A percentile compares a stretch with the other conserved stretches of the same genome.
phyloP scores from a whole-genome alignment of 2,888 invertebrate species.

The Aporophyla nigra region DNA sequence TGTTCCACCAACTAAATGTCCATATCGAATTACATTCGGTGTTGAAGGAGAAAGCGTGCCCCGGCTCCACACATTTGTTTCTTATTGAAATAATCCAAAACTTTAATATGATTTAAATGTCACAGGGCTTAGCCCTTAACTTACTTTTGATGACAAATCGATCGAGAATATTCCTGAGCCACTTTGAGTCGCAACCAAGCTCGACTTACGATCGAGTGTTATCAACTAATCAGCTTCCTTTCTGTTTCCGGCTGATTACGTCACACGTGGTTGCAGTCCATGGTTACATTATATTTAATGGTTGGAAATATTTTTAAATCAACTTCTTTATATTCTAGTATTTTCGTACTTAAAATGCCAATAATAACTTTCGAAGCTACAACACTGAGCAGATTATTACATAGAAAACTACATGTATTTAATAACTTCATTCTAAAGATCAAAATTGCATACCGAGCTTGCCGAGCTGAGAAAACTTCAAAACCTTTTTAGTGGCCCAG shows the following conservation, averaged over 20 bases:
- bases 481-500: neutral
- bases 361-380: no score
- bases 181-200: neutral
- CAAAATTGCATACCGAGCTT: neutral
- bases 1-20: no score
- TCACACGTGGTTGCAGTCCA: constrained; percentile 1
- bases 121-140: no score
- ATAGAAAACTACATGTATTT: neutral
- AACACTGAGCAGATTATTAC: neutral
- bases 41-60: no score
- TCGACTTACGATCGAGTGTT: constrained; percentile 12
- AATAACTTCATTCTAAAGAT: neutral
- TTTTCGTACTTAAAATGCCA: neutral
- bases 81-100: neutral
- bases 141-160: neutral
- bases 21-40: no score
- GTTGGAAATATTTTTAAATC: neutral
- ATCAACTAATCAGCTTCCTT: constrained; percentile 13
- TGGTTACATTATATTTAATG: neutral
- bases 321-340: neutral
- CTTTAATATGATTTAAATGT: neutral
- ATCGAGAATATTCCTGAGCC: neutral
- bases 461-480: neutral
- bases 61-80: neutral
- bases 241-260: constrained; percentile 16